A percentile compares a stretch with the other conserved stretches of the same genome.
These are phyloP conservation scores for Brachionus plicatilis DNA, from an alignment of 1,140 invertebrate genomes.

Conservation along the genomic window DNA sequence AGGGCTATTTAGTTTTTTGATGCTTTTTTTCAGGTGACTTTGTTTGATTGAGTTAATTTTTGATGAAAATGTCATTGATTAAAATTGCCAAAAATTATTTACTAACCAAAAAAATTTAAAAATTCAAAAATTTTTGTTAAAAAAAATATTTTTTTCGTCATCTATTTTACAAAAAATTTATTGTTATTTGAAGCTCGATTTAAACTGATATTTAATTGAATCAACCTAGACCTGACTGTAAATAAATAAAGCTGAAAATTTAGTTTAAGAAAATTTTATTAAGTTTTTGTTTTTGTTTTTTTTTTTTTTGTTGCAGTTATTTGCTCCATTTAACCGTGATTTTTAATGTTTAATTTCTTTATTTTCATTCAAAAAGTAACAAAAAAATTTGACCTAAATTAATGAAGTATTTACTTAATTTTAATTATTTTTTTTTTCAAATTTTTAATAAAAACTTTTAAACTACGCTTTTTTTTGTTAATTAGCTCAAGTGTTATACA, in stretches of 20 bases:
- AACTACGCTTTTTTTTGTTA: neutral
- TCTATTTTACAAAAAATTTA: neutral
- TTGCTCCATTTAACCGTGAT: neutral
- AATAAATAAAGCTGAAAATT: neutral
- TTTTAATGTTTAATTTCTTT: constrained; percentile 1
- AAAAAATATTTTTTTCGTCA: neutral
- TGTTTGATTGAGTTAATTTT: neutral
- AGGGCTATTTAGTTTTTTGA: neutral
- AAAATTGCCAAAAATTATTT: neutral
- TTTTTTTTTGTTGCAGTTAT: neutral
- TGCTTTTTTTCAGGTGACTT: neutral
- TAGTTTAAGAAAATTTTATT: neutral
- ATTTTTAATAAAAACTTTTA: constrained; percentile 34
- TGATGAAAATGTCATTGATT: neutral
- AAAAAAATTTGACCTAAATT: neutral
- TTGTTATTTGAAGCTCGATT: neutral
- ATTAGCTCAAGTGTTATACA: neutral
- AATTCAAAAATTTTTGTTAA: neutral
- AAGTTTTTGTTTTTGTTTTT: neutral
- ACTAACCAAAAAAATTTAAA: neutral
- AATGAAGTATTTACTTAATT: constrained; percentile 20
- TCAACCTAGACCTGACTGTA: neutral
- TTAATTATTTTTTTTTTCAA: constrained; percentile 32
- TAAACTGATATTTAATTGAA: neutral
- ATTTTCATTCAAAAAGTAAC: neutral